These are phyloP conservation scores for Athene cunicularia DNA, from an alignment of 2,113 vertebrate genomes.

Conservation along the genomic window DNA sequence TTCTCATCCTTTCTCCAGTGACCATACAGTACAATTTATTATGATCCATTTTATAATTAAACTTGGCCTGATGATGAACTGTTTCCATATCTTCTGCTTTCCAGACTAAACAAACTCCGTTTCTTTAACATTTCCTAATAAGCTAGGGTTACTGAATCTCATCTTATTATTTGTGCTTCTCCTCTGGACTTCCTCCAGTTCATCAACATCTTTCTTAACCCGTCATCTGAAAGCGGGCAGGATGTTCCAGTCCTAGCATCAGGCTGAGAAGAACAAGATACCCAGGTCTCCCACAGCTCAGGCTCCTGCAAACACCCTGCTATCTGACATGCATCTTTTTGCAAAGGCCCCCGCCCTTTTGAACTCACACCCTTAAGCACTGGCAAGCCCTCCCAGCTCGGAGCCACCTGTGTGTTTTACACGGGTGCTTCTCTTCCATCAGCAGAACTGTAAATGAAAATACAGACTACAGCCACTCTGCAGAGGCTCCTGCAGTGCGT, in stretches of 20 bases:
- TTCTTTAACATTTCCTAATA: background rate
- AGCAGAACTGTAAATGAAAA: background rate
- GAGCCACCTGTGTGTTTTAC: background rate
- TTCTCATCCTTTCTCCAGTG: background rate
- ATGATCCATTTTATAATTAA: background rate
- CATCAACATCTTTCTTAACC: background rate
- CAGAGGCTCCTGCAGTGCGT: background rate
- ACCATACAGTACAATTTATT: background rate
- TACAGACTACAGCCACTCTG: accelerated
- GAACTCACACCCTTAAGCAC: accelerated
- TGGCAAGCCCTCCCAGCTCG: background rate
- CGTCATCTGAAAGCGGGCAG: background rate
- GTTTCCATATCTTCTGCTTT: background rate
- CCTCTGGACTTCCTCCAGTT: background rate
- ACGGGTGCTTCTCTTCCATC: background rate
- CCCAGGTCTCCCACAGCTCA: background rate
- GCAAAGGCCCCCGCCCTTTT: background rate
- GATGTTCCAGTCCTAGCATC: background rate
- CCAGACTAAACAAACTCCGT: background rate
- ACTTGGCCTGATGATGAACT: background rate
- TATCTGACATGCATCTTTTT: background rate
- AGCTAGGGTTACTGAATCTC: background rate
- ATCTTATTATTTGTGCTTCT: background rate
- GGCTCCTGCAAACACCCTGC: background rate
- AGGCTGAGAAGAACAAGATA: background rate